Conservation (phyloP, 2,113 vertebrate genomes). For the Fregetta grallaria region DNA sequence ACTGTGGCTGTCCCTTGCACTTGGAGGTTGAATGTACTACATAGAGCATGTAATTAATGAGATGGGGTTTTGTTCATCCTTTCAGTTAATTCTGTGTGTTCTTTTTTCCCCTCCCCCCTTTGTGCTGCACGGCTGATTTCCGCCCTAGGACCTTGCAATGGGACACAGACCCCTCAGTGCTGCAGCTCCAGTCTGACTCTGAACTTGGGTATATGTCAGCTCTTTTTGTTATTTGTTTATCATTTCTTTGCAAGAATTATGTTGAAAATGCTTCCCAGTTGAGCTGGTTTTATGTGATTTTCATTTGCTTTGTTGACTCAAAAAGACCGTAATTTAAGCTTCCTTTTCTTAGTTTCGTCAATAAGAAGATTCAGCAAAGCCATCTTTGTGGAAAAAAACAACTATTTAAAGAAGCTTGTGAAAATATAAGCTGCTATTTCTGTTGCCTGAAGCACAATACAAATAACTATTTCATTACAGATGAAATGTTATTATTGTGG, state of each 20-base stretch:
- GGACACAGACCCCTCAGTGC: conserved; percentile 99
- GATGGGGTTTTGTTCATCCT: conserved; percentile 56
- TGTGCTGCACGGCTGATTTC: conserved; percentile 79
- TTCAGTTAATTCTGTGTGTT: conserved; percentile 83
- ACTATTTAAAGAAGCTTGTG: not conserved
- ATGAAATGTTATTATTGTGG: conserved; percentile 63
- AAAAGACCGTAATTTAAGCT: conserved; percentile 39
- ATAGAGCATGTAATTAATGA: conserved; percentile 59
- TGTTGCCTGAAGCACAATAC: conserved; percentile 2
- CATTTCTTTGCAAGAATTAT: conserved; percentile 63
- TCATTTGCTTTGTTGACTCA: conserved; percentile 39
- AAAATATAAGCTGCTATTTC: conserved; percentile 43
- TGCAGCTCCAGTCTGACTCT: conserved; percentile 97
- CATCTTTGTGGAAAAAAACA: not conserved
- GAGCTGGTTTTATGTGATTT: conserved; percentile 12
- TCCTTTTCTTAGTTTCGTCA: conserved; percentile 28
- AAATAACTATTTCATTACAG: conserved; percentile 56
- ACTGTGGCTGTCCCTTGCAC: not conserved
- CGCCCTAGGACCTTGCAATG: conserved; percentile 94
- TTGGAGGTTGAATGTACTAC: conserved; percentile 36
- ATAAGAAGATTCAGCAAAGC: conserved; percentile 32
- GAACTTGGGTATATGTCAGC: conserved; percentile 91
- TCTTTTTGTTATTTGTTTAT: conserved; percentile 69
- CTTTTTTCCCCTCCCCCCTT: conserved; percentile 69
- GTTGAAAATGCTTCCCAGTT: conserved; percentile 48